Conservation (phyloP, 2,888 invertebrate genomes). For the Punctoribates punctum region DNA sequence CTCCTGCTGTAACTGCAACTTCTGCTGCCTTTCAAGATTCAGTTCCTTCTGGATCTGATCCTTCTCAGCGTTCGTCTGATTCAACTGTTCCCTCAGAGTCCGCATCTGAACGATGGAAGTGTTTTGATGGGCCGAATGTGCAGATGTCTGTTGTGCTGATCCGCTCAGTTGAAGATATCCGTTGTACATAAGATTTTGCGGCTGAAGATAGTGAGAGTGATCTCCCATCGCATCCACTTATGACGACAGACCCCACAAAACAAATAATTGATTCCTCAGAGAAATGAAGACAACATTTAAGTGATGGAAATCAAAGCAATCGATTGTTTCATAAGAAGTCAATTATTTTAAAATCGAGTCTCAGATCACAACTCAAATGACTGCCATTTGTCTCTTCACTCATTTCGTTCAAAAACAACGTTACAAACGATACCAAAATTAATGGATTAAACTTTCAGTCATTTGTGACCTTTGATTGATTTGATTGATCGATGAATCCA, state of each 20-base stretch:
- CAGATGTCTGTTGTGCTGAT: slow-evolving; percentile 2
- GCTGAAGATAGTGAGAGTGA: slow-evolving; percentile 17
- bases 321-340: background rate
- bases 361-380: background rate
- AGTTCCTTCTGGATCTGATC: background rate
- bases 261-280: background rate
- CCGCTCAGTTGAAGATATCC: slow-evolving; percentile 16
- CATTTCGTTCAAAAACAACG: background rate
- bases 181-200: slow-evolving; percentile 23
- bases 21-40: slow-evolving; percentile 6
- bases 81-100: slow-evolving; percentile 16
- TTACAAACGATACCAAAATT: no score
- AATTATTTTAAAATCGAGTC: background rate
- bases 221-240: slow-evolving; percentile 6
- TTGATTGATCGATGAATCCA: no score
- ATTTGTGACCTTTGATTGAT: no score
- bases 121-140: slow-evolving; percentile 3
- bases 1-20: slow-evolving; percentile 22
- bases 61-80: slow-evolving; percentile 2
- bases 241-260: background rate
- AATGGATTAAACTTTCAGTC: no score
- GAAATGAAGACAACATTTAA: no score
- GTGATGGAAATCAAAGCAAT: background rate
- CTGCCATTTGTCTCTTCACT: slow-evolving; percentile 3
- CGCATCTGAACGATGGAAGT: background rate